Conservation (phyloP, 2,113 vertebrate genomes). For the Gopherus flavomarginatus region DNA sequence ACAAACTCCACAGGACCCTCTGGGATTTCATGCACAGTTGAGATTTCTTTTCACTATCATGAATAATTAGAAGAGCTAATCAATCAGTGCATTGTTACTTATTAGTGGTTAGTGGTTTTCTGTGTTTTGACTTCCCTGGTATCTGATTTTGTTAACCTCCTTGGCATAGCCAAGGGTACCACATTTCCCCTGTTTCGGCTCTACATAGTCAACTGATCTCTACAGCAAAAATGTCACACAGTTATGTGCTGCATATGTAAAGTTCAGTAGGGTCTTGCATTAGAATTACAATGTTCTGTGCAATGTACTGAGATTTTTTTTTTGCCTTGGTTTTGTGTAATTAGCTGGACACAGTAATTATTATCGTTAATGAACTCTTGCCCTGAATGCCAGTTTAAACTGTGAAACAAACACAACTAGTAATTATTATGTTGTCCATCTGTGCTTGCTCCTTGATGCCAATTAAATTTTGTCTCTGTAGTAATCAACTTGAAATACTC, state of each 20-base stretch:
- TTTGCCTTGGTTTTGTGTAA: neutral
- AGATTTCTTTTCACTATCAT: neutral
- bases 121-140: neutral
- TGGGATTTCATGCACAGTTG: neutral
- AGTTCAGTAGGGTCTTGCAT: neutral
- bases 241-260: neutral
- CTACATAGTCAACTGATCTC: neutral
- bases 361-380: neutral
- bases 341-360: neutral
- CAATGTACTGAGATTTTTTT: neutral
- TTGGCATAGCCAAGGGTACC: neutral
- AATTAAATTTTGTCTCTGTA: conserved; percentile 64
- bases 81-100: neutral
- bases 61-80: neutral
- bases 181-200: neutral
- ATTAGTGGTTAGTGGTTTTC: neutral
- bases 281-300: accelerated
- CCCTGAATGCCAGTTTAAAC: neutral
- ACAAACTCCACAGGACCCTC: neutral
- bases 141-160: neutral
- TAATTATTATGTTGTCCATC: conserved; percentile 51
- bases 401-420: conserved; percentile 8
- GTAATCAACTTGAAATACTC: conserved; percentile 70
- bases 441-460: conserved; percentile 59
- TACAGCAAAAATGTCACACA: too few species aligned